Evolutionary conservation across 2,113 vertebrate species (phyloP), one percentile per base, ranked within the genome.

Genomic region (Pygathrix nemaeus): DNA sequence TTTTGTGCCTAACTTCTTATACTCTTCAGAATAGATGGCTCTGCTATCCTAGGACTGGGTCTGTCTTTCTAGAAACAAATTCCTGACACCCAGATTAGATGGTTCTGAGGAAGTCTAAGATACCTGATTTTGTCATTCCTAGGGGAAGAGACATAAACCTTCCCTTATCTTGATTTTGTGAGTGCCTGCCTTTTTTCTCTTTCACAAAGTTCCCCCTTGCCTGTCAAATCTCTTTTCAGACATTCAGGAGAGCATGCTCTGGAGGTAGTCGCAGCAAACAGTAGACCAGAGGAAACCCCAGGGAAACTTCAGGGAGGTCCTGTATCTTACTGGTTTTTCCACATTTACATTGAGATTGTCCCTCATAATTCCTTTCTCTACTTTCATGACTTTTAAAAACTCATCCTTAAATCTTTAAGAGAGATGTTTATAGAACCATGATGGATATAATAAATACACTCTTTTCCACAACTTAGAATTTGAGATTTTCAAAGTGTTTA

Each of bases 51-150:
- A 55, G 45, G 14, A 50, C 11, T 17, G 32, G 70, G 55, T 17
- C 57, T 83, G 14, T 80, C 59, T 78, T 95, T 96, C 83, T 83
- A 75, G 64, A 88, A 96, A 85, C 32, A 79, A 40, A 88, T 76
- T 76, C 27, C 79, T 43, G 38, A 81, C 35, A 73, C 50, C 11
- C 40, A 70, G 86, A 45, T 86, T 45, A 35, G 35, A 21, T 14
- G 9, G 76, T 61, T 40, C 43, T 52, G 45, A 85, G 61, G 40
- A 73, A 59, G 57, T 48, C 55, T 88, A 64, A 35, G 27, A 35
- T 32, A 83, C 45, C 64, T 5, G 17, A 84, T 83, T 83, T 48
- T 88, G 66, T 87, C 59, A n/a, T 61, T 92, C 27, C 59, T 14
- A 2, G 13, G 11, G 35, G 45, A 61, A 68, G 52, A 82, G 79